Base-by-base conservation (phyloP, 2,888 invertebrate species). In the Autographa pulchrina region DNA sequence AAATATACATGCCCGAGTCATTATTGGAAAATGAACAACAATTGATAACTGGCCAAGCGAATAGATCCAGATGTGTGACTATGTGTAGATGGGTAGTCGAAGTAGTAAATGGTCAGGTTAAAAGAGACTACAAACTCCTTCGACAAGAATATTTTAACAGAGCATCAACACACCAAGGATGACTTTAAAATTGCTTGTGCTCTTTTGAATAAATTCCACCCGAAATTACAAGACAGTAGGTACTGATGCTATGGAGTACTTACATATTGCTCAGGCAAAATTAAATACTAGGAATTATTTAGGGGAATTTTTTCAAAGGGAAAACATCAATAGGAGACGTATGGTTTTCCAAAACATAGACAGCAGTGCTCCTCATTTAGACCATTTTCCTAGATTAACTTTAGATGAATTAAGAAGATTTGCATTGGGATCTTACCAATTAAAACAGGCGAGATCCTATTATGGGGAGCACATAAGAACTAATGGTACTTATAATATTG, bases 71-170 rank as follows among this genome's bases (percentile, higher is more conserved):
- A 11, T 41, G 41, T 41, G 41, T 41, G 41, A 41, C 62, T 18
- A 68, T 62, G 62, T 68, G 62, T 35, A 20, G 56, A 9, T 68
- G 56, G 62, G 56, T 68, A 31, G 62, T 68, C 7, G 67, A 68
- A 25, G 18, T 68, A 14, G 66, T 66, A 20, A 62, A 68, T 18
- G 67, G 62, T 14, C 16, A n/a, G 0, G 13, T 62, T 14, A 62
- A 68, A 66, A 66, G 67, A 62, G 62, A 62, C 25, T 62, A 31
- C 14, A 67, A 67, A 56, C n/a, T 62, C 9, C 60, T 68, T 62
- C 54, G 62, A 14, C 68, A 68, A n/a, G 62, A 68, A 68, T 56
- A 62, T 68, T 62, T 68, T 62, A 68, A 62, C 13, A 68, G 56
- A 67, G 62, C 61, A 25, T 54, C 67, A 62, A 62, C 67, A 67